Percentiles rank a stretch among this genome's conserved stretches.
These are phyloP conservation scores for Rambutsinella grinnellia DNA, from an alignment of 2,888 invertebrate genomes.

Conservation along the genomic window DNA sequence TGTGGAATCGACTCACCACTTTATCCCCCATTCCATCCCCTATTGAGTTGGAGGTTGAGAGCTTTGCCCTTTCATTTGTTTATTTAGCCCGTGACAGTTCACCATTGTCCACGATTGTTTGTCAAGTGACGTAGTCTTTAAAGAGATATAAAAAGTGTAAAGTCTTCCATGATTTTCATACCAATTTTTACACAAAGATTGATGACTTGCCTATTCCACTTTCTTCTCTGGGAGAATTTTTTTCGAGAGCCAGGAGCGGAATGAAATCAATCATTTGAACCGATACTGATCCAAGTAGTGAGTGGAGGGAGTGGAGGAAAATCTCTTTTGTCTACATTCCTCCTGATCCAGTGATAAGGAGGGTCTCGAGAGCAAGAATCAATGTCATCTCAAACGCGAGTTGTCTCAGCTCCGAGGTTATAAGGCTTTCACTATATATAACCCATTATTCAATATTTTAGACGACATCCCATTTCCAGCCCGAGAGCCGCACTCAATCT, in stretches of 20 bases:
- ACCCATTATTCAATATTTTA: constrained; percentile 20
- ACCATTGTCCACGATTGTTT: too few relatives aligned
- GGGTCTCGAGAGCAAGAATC: constrained; percentile 21
- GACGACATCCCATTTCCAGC: neutral
- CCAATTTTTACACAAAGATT: too few relatives aligned
- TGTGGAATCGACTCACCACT: too few relatives aligned
- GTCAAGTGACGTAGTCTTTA: too few relatives aligned
- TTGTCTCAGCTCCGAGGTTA: neutral
- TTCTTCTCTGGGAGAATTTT: too few relatives aligned
- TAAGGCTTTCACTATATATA: neutral
- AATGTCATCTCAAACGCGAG: constrained; percentile 10
- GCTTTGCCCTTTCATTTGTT: too few relatives aligned
- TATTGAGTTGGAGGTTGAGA: too few relatives aligned
- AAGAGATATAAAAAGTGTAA: too few relatives aligned
- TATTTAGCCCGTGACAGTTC: too few relatives aligned
- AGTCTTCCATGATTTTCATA: too few relatives aligned
- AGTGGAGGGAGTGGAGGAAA: neutral
- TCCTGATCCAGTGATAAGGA: neutral
- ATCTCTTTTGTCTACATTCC: constrained; percentile 11
- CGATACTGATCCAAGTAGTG: neutral
- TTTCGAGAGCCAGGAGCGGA: neutral
- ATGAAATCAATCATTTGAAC: constrained; percentile 27
- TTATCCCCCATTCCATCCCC: too few relatives aligned
- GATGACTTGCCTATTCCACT: too few relatives aligned
- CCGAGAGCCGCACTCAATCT: neutral